Conservation (phyloP, 1,140 invertebrate species). For the Drosophila rhopaloa region DNA sequence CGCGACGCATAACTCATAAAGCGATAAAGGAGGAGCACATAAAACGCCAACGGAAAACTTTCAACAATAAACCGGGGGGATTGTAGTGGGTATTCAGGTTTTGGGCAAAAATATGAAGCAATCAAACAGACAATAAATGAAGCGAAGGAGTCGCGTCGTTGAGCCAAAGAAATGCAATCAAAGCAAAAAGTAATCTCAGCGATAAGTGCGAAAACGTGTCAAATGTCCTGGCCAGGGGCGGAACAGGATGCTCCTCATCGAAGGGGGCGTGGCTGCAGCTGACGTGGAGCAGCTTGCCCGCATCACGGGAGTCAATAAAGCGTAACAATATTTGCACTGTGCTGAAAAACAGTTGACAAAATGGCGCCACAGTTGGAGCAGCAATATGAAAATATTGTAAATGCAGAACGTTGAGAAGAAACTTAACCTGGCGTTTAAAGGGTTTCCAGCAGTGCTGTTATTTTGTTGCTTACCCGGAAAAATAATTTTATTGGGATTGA, state of each 20-base stretch:
- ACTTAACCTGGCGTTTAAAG: slow-evolving; percentile 17
- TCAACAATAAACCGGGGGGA: slow-evolving; percentile 59
- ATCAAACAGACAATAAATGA: slow-evolving; percentile 70
- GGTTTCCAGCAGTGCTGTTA: slow-evolving; percentile 9
- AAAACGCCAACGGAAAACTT: slow-evolving; percentile 62
- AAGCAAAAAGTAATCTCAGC: slow-evolving; percentile 77
- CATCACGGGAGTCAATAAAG: slow-evolving; percentile 53
- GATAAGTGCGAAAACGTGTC: slow-evolving; percentile 82
- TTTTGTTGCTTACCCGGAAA: not conserved
- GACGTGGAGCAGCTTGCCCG: slow-evolving; percentile 52
- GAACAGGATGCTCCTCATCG: slow-evolving; percentile 5
- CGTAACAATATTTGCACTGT: slow-evolving; percentile 59
- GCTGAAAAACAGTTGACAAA: slow-evolving; percentile 70
- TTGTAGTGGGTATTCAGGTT: slow-evolving; percentile 15
- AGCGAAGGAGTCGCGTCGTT: slow-evolving; percentile 47
- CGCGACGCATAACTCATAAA: slow-evolving; percentile 74
- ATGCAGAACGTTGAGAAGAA: slow-evolving; percentile 53
- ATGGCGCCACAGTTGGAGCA: slow-evolving; percentile 63
- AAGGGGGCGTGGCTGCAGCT: slow-evolving; percentile 44
- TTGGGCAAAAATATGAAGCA: slow-evolving; percentile 72
- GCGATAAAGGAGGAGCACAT: slow-evolving; percentile 67
- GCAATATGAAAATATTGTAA: slow-evolving; percentile 70
- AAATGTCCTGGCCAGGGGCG: slow-evolving; percentile 36
- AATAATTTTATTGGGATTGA: not conserved
- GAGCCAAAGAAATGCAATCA: slow-evolving; percentile 71